Base-by-base conservation (phyloP, 2,113 vertebrate genomes). In the Sceloporus tristichus region DNA sequence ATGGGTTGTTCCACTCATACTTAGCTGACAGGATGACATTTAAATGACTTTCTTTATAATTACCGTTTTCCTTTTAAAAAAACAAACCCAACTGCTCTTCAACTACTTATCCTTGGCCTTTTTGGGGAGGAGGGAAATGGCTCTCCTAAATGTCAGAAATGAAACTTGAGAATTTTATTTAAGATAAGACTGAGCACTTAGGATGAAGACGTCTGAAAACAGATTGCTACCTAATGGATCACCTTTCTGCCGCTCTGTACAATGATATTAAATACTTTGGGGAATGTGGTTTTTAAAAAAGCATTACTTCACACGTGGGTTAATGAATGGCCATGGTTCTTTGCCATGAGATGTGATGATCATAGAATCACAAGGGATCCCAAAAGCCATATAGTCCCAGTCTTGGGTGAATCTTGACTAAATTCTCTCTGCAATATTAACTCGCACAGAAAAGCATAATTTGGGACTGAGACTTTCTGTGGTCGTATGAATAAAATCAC, bases 21-120 rank as follows among this genome's bases (percentile, higher is more conserved):
- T 40, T 87, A 70, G 74, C 78, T 85, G 90, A 89, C 79, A 79
- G 18, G 85, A 80, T 95, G 90, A 90, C 77, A 87, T 94, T 94
- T 94, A 89, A 92, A 81, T 91, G 88, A 81, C 85, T 76, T 94
- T 92, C 91, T 88, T 79, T 75, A n/a, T 94, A 91, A 93, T 94
- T 92, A 94, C 86, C 62, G 79, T 85, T 84, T 79, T 74, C 42
- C 42, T 6, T 48, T 48, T 5, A 48, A 6, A 48, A 48, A 48
- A 92, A 85, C 93, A 92, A 91, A 91, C 66, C 29, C 87, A 87
- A 85, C 85, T 84, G 90, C 42, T 86, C 53, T 88, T 91, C 79
- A 81, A 82, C 87, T 90, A 93, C 91, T 92, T 92, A 81, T 89
- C 79, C 92, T 62, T 91, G 75, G 54, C 85, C 92, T 93, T 93